These are phyloP conservation scores for Macroglossus sobrinus DNA, from an alignment of 2,113 vertebrate genomes.

Conservation along the genomic window DNA sequence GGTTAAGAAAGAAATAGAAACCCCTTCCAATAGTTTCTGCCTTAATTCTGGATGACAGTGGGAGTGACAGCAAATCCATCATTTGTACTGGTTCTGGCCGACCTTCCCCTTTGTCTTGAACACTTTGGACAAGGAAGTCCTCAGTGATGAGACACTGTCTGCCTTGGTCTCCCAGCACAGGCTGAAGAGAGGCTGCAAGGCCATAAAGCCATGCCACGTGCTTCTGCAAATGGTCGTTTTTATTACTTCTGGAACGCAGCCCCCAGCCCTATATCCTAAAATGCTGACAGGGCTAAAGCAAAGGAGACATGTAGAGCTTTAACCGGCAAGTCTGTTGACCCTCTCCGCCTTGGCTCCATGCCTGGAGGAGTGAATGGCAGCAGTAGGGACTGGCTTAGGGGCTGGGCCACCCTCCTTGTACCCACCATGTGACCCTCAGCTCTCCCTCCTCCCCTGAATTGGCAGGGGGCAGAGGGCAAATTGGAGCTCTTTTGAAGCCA, in stretches of 20 bases:
- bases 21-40: background rate
- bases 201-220: background rate
- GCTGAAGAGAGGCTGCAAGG: background rate
- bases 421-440: background rate
- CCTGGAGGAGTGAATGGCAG: background rate
- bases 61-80: background rate
- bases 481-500: conserved; percentile 61
- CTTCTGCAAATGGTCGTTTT: conserved; percentile 46
- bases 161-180: conserved; percentile 6
- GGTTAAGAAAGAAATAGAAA: conserved; percentile 51
- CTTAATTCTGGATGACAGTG: background rate
- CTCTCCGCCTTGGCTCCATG: background rate
- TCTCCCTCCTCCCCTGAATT: rapidly evolving
- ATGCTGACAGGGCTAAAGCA: conserved; percentile 53
- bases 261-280: conserved; percentile 61
- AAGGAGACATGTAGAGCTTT: conserved; percentile 33
- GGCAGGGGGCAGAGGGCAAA: background rate
- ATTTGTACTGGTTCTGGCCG: conserved; percentile 13
- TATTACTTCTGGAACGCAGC: conserved; percentile 45
- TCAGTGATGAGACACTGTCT: conserved; percentile 50
- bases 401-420: conserved; percentile 8
- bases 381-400: background rate
- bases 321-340: conserved; percentile 42
- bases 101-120: background rate
- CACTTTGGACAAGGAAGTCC: background rate